Base-by-base conservation (phyloP, 2,113 vertebrate species). In the Mixornis gularis region DNA sequence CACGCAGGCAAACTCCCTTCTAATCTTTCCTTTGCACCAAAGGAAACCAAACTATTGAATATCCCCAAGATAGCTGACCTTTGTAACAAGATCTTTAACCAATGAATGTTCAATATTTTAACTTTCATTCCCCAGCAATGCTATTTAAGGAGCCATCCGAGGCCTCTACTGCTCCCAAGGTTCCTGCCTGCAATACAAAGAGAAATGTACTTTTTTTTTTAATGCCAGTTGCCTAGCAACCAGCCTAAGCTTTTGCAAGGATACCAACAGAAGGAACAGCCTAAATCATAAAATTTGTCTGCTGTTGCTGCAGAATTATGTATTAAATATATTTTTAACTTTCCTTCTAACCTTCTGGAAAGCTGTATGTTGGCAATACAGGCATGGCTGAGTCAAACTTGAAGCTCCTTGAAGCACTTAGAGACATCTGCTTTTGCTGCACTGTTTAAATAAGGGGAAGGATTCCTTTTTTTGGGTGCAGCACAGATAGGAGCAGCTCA, bases 221-320 rank as follows among this genome's bases (percentile, higher is more conserved):
- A 19, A 89, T 93, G 81, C 64, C 71, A 78, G 98, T 97, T 96
- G 95, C 98, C 89, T 97, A 98, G 98, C 97, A 98, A 98, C 97
- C 80, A 94, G 84, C 82, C 95, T 96, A 94, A 95, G 96, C 95
- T 94, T 96, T 79, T 94, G 89, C 96, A 89, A 91, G 83, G 88
- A 96, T 96, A 97, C 87, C 76, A 94, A 83, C 93, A 95, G 91
- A 97, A 97, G 77, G 79, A 96, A 85, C 65, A 70, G 92, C 80
- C 96, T 95, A 95, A 96, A 97, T 96, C 91, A 94, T 29, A 70
- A 93, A 96, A 92, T 82, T 90, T 15, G 44, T 92, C 92, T 66
- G 73, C 89, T 95, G 68, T 81, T 96, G 89, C 93, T 90, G 86
- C 74, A 87, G 87, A 93, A 79, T 87, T 92, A 89, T 72, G 85